These are phyloP conservation scores for Gulo gulo DNA, from an alignment of 2,113 vertebrate species.

Conservation along the genomic window DNA sequence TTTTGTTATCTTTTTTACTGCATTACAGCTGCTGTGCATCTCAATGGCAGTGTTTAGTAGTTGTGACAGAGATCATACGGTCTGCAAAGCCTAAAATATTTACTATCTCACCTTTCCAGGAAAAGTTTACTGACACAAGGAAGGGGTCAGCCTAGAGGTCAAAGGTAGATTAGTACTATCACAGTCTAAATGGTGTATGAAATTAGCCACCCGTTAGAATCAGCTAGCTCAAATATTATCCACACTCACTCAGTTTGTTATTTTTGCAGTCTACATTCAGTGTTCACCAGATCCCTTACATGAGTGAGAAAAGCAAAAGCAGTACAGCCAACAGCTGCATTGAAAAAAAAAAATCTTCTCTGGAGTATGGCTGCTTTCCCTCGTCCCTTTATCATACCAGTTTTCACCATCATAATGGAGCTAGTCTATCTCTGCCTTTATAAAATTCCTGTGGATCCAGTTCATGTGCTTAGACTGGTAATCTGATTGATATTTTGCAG, in stretches of 20 bases:
- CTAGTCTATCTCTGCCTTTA: background rate
- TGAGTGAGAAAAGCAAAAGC: background rate
- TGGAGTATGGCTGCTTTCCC: background rate
- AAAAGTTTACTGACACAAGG: background rate
- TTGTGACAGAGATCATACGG: background rate
- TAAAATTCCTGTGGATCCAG: background rate
- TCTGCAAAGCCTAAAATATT: background rate
- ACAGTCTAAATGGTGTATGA: background rate
- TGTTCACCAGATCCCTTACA: background rate
- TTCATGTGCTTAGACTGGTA: background rate
- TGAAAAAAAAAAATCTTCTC: background rate
- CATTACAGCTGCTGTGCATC: background rate
- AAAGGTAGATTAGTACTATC: background rate
- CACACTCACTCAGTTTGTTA: background rate
- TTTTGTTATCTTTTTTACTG: background rate
- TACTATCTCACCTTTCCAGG: background rate
- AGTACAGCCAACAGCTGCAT: background rate
- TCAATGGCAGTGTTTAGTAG: background rate
- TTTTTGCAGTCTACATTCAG: background rate
- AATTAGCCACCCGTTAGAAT: background rate
- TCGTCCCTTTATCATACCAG: background rate
- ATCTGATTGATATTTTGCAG: conserved; percentile 30
- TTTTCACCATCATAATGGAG: background rate
- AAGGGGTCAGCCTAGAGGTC: background rate
- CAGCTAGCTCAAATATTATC: background rate